Conservation (phyloP, 1,140 invertebrate species). For the Brachionus paranguensis region DNA sequence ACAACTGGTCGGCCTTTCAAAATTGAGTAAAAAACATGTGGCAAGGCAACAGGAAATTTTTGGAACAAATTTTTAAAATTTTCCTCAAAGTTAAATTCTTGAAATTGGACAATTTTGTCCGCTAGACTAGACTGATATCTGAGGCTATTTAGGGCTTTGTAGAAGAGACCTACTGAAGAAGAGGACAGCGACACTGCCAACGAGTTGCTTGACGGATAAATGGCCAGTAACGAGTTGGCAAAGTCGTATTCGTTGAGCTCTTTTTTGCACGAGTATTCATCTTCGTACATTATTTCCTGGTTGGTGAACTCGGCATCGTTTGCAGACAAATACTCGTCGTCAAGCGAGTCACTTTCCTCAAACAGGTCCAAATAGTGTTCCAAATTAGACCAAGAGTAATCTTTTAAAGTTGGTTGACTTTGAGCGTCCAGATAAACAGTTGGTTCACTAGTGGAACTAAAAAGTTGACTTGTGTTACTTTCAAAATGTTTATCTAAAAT, state of each 20-base stretch:
- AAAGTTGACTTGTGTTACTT: background rate
- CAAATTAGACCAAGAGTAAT: background rate
- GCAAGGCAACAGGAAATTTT: background rate
- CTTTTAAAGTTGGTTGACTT: background rate
- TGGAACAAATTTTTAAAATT: background rate
- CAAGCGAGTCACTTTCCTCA: background rate
- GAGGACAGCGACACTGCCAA: background rate
- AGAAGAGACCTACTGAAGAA: background rate
- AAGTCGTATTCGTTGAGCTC: conserved; percentile 40
- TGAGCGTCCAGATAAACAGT: background rate
- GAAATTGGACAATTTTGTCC: conserved; percentile 22
- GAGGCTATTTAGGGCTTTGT: background rate
- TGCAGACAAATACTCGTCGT: background rate
- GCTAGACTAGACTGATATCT: conserved; percentile 2
- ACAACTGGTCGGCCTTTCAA: conserved; percentile 29
- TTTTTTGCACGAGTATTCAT: background rate
- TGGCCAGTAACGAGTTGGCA: conserved; percentile 14
- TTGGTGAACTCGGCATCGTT: background rate
- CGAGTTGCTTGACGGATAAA: background rate
- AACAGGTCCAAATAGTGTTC: background rate
- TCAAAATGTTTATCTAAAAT: background rate
- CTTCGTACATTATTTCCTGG: background rate
- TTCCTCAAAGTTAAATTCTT: conserved; percentile 36
- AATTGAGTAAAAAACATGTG: conserved; percentile 24
- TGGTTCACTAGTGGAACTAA: background rate